These are phyloP conservation scores for Phalloptychus januarius DNA, from an alignment of 2,797 vertebrate genomes.

Conservation along the genomic window DNA sequence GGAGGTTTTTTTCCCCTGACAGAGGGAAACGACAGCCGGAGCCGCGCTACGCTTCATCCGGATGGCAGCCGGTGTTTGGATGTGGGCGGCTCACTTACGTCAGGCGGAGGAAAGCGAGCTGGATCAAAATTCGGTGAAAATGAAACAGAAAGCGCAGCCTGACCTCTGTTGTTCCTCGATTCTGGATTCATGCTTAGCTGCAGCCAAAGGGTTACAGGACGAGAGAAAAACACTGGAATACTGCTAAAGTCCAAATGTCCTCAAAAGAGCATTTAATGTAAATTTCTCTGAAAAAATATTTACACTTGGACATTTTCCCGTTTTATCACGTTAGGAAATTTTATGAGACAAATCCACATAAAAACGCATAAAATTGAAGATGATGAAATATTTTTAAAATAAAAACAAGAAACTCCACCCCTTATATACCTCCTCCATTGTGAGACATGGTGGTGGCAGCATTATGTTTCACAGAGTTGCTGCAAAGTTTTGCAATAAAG, in stretches of 20 bases:
- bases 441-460: not conserved
- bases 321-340: not conserved
- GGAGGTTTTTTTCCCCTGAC: constrained; percentile 39
- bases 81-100: constrained; percentile 65
- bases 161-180: constrained; percentile 49
- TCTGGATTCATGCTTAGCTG: constrained; percentile 71
- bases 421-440: not conserved
- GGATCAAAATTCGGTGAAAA: constrained; percentile 37
- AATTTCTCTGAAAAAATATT: constrained; percentile 6
- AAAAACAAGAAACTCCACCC: not conserved
- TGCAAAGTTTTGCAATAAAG: not conserved
- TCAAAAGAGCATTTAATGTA: constrained; percentile 57
- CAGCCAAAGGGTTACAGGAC: constrained; percentile 59
- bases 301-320: not conserved
- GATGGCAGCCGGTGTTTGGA: constrained; percentile 61
- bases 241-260: constrained; percentile 11
- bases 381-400: not conserved
- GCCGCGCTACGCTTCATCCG: constrained; percentile 61
- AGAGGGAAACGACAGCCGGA: constrained; percentile 51
- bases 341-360: not conserved
- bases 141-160: constrained; percentile 31
- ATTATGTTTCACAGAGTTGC: not conserved
- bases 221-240: constrained; percentile 48
- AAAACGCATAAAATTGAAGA: not conserved
- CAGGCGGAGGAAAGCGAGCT: constrained; percentile 37